Base-by-base conservation (phyloP, 1,140 invertebrate genomes). In the Zophobas atratus region DNA sequence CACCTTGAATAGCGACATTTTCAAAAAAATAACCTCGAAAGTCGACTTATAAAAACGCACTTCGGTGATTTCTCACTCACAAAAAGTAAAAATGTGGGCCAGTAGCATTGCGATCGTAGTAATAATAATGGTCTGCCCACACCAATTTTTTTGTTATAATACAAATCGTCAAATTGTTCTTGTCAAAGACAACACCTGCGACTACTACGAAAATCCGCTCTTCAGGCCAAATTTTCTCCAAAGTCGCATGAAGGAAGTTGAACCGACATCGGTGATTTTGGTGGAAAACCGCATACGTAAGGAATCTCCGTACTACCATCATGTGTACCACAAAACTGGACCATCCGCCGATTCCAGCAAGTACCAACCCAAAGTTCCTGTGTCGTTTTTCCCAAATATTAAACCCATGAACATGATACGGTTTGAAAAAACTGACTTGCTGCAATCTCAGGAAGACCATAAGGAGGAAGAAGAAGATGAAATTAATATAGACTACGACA, bases 211-310 rank as follows among this genome's bases (percentile, higher is more conserved):
- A 8, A 67, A 67, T 32, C 60, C 60, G 2, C 38, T 32, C 1
- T 67, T 67, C 32, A 67, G 43, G n/a, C 39, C 60, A 33, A 67
- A 32, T 67, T 67, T 67, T 41, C 6, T 67, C 38, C 60, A 67
- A 33, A 67, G 39, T 32, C 38, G 60, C 1, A 43, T 67, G 38
- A 33, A 33, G 20, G 6, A 6, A 32, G 20, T 67, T 32, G 38
- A 60, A 36, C 56, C 56, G 3, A 38, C 60, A 67, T n/a, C 38
- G 39, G 60, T 67, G n/a, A 33, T 67, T 32, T 67, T 67, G 39
- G 20, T 67, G 0, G 60, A 67, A 32, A 67, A 67, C 39, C 60
- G 60, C 2, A 1, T 67, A 33, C 32, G 60, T 4, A 67, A 67
- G 33, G 60, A 43, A 43, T 1, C 39, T 32, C 60, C 60, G n/a